Evolutionary conservation across 1,140 invertebrate genomes (phyloP).

Genomic region (Reticulitermes speratus): DNA sequence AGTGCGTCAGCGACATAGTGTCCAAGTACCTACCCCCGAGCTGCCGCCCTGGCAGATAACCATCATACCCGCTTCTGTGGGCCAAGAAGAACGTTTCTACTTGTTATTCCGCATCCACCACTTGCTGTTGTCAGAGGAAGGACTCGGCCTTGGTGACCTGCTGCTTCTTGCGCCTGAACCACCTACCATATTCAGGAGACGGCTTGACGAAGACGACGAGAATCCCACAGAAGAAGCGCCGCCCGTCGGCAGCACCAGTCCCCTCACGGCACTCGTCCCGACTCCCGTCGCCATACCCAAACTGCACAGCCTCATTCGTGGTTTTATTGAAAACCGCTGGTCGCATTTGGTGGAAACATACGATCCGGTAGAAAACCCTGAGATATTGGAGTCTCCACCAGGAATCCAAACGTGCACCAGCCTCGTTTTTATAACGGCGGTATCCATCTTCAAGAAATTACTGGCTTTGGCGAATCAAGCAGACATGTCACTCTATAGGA

Average conservation of each 20-base stretch:
- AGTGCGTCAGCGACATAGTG: slow-evolving; percentile 74
- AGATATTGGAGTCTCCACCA: slow-evolving; percentile 60
- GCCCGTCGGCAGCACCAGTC: neutral
- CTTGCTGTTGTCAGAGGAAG: slow-evolving; percentile 66
- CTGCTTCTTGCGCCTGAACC: slow-evolving; percentile 50
- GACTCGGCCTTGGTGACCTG: slow-evolving; percentile 67
- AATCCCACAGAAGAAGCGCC: neutral
- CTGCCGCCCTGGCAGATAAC: slow-evolving; percentile 79
- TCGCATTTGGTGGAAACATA: slow-evolving; percentile 76
- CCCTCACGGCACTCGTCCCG: slow-evolving; percentile 19
- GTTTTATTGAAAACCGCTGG: slow-evolving; percentile 69
- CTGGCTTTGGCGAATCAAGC: neutral
- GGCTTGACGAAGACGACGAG: slow-evolving; percentile 26
- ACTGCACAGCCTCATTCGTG: slow-evolving; percentile 50
- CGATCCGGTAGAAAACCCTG: slow-evolving; percentile 70
- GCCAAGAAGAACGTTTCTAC: slow-evolving; percentile 62
- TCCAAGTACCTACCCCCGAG: slow-evolving; percentile 68
- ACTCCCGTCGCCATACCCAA: slow-evolving; percentile 63
- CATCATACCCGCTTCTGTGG: slow-evolving; percentile 58
- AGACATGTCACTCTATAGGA: neutral
- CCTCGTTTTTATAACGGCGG: slow-evolving; percentile 8
- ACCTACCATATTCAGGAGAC: neutral
- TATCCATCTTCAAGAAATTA: neutral
- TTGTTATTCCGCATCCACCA: slow-evolving; percentile 76
- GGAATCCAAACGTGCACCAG: slow-evolving; percentile 38